phyloP scores from a whole-genome alignment of 2,888 invertebrate genomes.

The Crepidodera aurea region DNA sequence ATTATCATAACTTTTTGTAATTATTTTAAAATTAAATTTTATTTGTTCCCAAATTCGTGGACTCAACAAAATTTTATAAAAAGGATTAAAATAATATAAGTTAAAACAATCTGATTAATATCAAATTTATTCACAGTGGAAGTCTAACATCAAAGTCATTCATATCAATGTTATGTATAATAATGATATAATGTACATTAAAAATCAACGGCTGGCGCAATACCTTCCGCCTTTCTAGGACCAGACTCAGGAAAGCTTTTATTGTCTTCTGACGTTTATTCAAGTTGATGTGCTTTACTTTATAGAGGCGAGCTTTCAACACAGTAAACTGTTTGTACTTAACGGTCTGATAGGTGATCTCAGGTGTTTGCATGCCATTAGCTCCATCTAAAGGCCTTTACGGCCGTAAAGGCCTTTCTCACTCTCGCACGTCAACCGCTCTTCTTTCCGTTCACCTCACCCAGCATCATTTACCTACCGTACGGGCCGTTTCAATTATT shows the following conservation, averaged over 20 bases:
- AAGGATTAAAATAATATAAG: too few relatives aligned
- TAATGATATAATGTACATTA: too few relatives aligned
- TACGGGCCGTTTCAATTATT: constrained; percentile 42
- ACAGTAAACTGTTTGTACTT: constrained; percentile 50
- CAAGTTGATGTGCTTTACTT: constrained; percentile 59
- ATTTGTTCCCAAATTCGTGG: too few relatives aligned
- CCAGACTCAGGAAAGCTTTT: constrained; percentile 40
- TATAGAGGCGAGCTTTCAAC: constrained; percentile 57
- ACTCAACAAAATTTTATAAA: too few relatives aligned
- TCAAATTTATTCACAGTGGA: too few relatives aligned
- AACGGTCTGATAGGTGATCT: constrained; percentile 58
- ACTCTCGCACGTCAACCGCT: constrained; percentile 33
- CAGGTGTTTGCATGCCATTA: constrained; percentile 60
- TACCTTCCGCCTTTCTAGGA: constrained; percentile 24
- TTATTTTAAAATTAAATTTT: too few relatives aligned
- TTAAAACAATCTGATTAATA: too few relatives aligned
- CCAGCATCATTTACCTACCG: constrained; percentile 31
- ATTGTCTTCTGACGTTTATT: constrained; percentile 55
- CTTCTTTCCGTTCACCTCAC: constrained; percentile 30
- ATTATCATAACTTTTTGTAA: too few relatives aligned
- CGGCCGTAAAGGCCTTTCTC: constrained; percentile 22
- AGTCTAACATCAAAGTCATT: too few relatives aligned
- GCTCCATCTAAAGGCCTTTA: constrained; percentile 53
- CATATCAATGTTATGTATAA: too few relatives aligned
- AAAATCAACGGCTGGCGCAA: constrained; percentile 21